Base-by-base conservation (phyloP, 2,888 invertebrate species). In the Dermolepida albohirtum region DNA sequence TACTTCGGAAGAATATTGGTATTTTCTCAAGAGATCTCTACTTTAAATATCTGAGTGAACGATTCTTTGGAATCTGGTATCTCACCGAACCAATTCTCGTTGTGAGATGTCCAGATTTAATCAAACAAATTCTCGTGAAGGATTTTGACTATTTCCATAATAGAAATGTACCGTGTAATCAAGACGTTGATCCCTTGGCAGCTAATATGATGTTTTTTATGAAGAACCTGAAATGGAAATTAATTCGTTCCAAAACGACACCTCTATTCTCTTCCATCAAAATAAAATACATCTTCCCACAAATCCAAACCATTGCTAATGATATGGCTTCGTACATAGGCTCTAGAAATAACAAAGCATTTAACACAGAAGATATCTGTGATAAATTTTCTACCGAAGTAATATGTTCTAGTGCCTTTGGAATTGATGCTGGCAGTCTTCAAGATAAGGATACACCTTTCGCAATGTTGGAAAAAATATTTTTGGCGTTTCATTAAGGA, bases 151-250 rank as follows among this genome's bases (percentile, higher is more conserved):
- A 83, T 70, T 87, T 87, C 72, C 77, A 78, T 4, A 84, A 87
- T 70, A 79, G 86, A 68, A 83, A 82, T 47, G 79, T 85, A 39
- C 79, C 80, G 7, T 80, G 80, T 0, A 80, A 83, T 1, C 78
- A 80, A 14, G 78, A 80, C 44, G 80, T 81, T 66, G 84, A 85
- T 70, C 81, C 83, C 2, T 75, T 84, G n/a, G 78, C 81, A 1
- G 78, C 81, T 71, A 81, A 82, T 63, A 80, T 83, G 73, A 72
- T 85, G 57, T 81, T 87, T 69, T 80, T 83, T 1, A 72, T 84
- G 63, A 84, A 83, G 67, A 85, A 85, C 64, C 83, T 84, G 0
- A 82, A 83, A 1, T 89, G 88, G 89, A 86, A 84, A 73, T 79
- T 78, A 39, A 74, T 87, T 14, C 79, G 89, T 27, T 74, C 82